phyloP scores from a whole-genome alignment of 2,888 invertebrate species.

The Sminthurinus aureus region DNA sequence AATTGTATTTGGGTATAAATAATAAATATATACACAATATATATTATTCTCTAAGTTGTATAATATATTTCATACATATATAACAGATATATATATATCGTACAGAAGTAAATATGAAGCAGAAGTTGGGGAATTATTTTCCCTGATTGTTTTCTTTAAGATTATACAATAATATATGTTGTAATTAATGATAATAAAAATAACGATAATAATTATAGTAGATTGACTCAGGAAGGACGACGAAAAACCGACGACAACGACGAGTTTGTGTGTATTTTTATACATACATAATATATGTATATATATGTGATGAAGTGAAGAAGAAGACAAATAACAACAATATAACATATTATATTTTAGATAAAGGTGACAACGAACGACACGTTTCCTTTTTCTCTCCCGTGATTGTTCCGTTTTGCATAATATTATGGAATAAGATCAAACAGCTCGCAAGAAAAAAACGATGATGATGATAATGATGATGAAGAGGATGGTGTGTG shows the following conservation, averaged over 20 bases:
- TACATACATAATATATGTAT: no score
- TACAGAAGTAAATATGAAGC: conserved; percentile 27
- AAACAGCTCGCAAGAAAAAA: not conserved
- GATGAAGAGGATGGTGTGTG: not conserved
- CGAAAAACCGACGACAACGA: not conserved
- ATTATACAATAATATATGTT: conserved; percentile 17
- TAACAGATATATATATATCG: not conserved
- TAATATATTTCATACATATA: not conserved
- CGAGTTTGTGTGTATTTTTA: no score
- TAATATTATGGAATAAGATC: conserved; percentile 2
- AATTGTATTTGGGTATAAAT: conserved; percentile 8
- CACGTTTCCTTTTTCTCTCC: not conserved
- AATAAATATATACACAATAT: conserved; percentile 12
- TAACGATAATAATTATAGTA: conserved; percentile 5
- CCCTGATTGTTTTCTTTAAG: conserved; percentile 43
- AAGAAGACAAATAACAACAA: not conserved
- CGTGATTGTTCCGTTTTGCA: not conserved
- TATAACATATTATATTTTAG: not conserved
- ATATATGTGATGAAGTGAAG: not conserved
- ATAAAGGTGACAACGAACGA: conserved; percentile 1
- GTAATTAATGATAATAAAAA: conserved; percentile 19
- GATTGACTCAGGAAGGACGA: conserved; percentile 18
- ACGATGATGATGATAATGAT: not conserved
- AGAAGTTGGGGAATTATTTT: conserved; percentile 14
- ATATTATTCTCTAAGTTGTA: not conserved